Evolutionary conservation across 2,797 vertebrate genomes (phyloP).

Genomic region (Knipowitschia caucasica): DNA sequence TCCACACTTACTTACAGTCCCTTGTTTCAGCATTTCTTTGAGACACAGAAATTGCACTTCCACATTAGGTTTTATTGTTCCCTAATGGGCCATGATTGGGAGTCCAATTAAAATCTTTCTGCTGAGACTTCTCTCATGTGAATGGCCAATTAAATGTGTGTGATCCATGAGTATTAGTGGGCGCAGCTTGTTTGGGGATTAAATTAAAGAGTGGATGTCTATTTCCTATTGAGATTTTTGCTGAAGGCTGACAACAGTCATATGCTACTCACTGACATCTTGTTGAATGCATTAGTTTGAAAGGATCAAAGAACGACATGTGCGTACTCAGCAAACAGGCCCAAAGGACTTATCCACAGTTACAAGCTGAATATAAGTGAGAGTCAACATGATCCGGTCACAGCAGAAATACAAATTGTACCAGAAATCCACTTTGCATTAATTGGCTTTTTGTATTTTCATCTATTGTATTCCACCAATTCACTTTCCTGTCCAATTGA

Average conservation of each 20-base stretch:
- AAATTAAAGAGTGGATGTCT: constrained; percentile 43
- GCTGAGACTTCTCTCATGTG: constrained; percentile 32
- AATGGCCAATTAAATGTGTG: constrained; percentile 39
- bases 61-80: constrained; percentile 9
- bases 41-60: constrained; percentile 12
- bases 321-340: constrained; percentile 1
- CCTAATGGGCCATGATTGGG: constrained; percentile 24
- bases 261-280: constrained; percentile 27
- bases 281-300: neutral
- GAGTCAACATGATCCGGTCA: constrained; percentile 1
- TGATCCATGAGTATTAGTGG: constrained; percentile 46
- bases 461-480: too few species aligned
- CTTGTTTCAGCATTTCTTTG: neutral
- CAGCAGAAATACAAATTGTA: neutral
- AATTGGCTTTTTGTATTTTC: too few species aligned
- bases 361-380: neutral
- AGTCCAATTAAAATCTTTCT: constrained; percentile 18
- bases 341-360: neutral
- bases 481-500: too few species aligned
- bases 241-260: constrained; percentile 21
- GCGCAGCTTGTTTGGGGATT: constrained; percentile 37
- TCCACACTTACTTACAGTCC: neutral
- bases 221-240: constrained; percentile 37
- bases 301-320: neutral
- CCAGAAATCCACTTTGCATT: neutral